Evolutionary conservation across 2,113 vertebrate genomes (phyloP).

Genomic region (Syngnathus typhle): DNA sequence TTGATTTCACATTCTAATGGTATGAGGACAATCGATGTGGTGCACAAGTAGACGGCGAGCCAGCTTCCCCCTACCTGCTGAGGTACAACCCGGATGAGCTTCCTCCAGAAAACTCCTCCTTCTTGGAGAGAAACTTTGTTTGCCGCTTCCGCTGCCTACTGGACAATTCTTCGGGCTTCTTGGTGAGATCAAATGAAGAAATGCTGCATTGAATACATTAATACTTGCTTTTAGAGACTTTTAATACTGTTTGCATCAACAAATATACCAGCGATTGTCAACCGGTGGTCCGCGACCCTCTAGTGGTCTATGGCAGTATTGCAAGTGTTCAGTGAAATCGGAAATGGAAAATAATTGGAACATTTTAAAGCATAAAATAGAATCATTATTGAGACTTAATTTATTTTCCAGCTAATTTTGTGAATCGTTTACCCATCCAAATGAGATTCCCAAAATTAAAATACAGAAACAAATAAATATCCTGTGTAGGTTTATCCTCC

Average conservation of each 20-base stretch:
- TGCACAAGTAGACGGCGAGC: conserved; percentile 23
- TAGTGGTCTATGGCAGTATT: too few relatives aligned
- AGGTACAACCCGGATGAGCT: conserved; percentile 56
- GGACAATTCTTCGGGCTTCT: conserved; percentile 76
- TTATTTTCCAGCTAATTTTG: too few relatives aligned
- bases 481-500: too few relatives aligned
- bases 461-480: too few relatives aligned
- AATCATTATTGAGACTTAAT: too few relatives aligned
- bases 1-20: not conserved
- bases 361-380: too few relatives aligned
- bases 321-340: too few relatives aligned
- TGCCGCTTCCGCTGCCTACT: conserved; percentile 77
- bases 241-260: not conserved
- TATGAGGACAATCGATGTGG: conserved; percentile 7
- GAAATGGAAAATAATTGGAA: too few relatives aligned
- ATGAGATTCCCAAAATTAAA: too few relatives aligned
- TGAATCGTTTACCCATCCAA: too few relatives aligned
- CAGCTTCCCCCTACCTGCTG: conserved; percentile 28
- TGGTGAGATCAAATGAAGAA: conserved; percentile 41
- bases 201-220: not conserved
- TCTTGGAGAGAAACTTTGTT: conserved; percentile 74
- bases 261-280: too few relatives aligned
- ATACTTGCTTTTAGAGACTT: not conserved
- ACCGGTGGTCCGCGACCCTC: too few relatives aligned
- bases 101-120: conserved; percentile 73